Conservation (phyloP, 2,797 vertebrate genomes). For the Coranthus polyacanthus region DNA sequence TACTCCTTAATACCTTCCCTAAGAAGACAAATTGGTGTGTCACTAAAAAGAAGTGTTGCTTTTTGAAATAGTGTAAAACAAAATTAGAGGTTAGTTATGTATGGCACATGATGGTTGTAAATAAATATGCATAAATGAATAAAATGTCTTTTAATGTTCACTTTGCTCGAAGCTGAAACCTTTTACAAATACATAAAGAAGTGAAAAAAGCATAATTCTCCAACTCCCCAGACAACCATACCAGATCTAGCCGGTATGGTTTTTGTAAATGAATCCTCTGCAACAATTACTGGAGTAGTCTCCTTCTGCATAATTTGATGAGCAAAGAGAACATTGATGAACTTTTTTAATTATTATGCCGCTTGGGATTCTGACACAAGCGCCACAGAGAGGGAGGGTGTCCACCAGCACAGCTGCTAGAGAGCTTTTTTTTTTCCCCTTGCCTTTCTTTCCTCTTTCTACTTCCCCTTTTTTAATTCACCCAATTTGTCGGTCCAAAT, state of each 20-base stretch:
- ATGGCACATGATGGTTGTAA: slow-evolving; percentile 38
- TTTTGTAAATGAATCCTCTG: slow-evolving; percentile 81
- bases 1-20: slow-evolving; percentile 64
- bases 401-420: slow-evolving; percentile 46
- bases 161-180: slow-evolving; percentile 26
- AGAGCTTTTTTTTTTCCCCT: neutral
- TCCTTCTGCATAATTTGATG: slow-evolving; percentile 84
- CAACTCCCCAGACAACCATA: slow-evolving; percentile 58
- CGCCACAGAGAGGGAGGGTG: slow-evolving; percentile 50
- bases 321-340: slow-evolving; percentile 82
- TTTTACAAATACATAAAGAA: slow-evolving; percentile 41
- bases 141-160: slow-evolving; percentile 53
- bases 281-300: slow-evolving; percentile 80
- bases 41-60: slow-evolving; percentile 32
- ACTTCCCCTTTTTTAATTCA: slow-evolving; percentile 86
- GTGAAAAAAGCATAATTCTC: slow-evolving; percentile 28
- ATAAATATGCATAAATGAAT: slow-evolving; percentile 54
- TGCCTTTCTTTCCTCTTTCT: slow-evolving; percentile 59
- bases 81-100: slow-evolving; percentile 32
- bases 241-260: slow-evolving; percentile 69
- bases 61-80: slow-evolving; percentile 38
- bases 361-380: slow-evolving; percentile 80
- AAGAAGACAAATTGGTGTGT: slow-evolving; percentile 66
- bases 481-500: slow-evolving; percentile 93
- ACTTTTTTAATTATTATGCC: slow-evolving; percentile 83